Base-by-base conservation (phyloP, 2,797 vertebrate species). In the Epinephelus malabaricus region DNA sequence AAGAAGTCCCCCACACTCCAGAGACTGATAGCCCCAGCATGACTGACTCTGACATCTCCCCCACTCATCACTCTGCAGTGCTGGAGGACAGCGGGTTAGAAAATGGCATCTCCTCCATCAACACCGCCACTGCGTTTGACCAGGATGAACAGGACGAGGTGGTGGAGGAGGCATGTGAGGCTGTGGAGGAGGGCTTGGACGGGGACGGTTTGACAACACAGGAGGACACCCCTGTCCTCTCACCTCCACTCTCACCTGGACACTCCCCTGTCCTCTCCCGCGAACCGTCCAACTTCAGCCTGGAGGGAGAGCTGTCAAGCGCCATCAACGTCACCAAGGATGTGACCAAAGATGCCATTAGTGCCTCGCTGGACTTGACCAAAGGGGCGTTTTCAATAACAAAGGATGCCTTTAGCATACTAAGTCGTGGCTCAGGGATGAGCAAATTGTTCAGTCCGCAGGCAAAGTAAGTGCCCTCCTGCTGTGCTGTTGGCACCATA, bases 311-410 rank as follows among this genome's bases (percentile, higher is more conserved):
- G 87, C 88, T 98, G 83, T 96, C 97, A 6, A 97, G 93, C 55
- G 97, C 98, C 0, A 94, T 99, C 77, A 97, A 90, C 25, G 95
- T 96, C 90, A 99, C 98, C 60, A 99, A 97, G 92, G 98, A 97
- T 3, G 97, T 94, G 84, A 98, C 97, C 0, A 98, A 98, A 94
- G 97, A 99, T n/a, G 98, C 98, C 56, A 80, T 99, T 13, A 97
- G 95, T 0, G 96, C 94, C 75, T 98, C 98, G 0, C 92, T 99
- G 96, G 98, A 97, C 89, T 92, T 99, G 86, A 99, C 98, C 89
- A 99, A 99, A 90, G 98, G 97, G 84, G 98, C 97, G 1, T 95
- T 99, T 91, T 97, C 97, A 27, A 93, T 98, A 51, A 99, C 97
- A 10, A 99, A 97, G 90, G 98, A 98, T 0, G 97, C 97, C 80